Base-by-base conservation (phyloP, 2,888 invertebrate species). In the Parnassius smintheus region DNA sequence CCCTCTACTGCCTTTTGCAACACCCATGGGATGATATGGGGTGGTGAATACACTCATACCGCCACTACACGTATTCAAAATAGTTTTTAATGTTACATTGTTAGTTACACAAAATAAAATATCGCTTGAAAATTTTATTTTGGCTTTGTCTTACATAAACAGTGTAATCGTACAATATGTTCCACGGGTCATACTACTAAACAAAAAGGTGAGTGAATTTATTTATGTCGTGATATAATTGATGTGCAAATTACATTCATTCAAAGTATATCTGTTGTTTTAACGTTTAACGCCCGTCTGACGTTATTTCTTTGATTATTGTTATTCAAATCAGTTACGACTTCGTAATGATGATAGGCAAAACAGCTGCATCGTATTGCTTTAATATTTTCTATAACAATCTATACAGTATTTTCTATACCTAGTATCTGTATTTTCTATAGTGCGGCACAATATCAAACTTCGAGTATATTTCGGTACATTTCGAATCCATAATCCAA, bases 321-420 rank as follows among this genome's bases (percentile, higher is more conserved):
- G 61, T 61, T 61, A 56, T 55, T 56, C 50, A 48, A 42, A 60
- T 60, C 54, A 55, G 54, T 53, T 49, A 42, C 44, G 35, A 35
- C 35, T 35, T 35, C 4, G 35, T 35, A 35, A 59, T 59, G 53
- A 46, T 60, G 48, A 54, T 54, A n/a, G 59, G 44, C 45, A 35
- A 25, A 59, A 59, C 59, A 59, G 52, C 42, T 57, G 49, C 35
- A 41, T 41, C 35, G 22, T 25, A 22, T 9, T 8, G 18, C 8
- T 22, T 52, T 52, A 9, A 3, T 9, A 44, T 44, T 11, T 44
- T 44, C 10, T 44, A 11, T 44, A 44, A 44, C 9, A 42, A 18
- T 18, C 18, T 18, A 18, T 18, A 18, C 35, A 7, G 35, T 35
- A 35, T 35, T 35, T 35, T 35, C 25, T 25, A 4, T 4, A 2